phyloP scores from a whole-genome alignment of 2,888 invertebrate species.

The Zaprionus bogoriensis region DNA sequence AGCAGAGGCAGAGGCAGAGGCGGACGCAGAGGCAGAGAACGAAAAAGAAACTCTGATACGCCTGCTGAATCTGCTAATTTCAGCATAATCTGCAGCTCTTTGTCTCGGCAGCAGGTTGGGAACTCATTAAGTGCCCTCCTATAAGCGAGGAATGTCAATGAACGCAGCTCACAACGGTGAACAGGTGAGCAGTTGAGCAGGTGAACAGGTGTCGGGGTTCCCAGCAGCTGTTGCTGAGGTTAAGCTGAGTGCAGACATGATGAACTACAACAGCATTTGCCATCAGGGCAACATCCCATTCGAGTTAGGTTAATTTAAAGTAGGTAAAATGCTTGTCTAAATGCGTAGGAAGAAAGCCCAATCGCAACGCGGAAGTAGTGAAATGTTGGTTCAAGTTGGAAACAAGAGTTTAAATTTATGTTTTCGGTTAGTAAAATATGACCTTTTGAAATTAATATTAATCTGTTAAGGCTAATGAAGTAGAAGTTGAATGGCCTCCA shows the following conservation, averaged over 20 bases:
- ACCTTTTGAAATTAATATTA: too few relatives aligned
- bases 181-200: not conserved
- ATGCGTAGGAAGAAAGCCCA: not conserved
- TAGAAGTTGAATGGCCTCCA: too few relatives aligned
- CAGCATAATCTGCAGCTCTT: slow-evolving; percentile 53
- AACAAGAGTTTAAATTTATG: not conserved
- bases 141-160: slow-evolving; percentile 54
- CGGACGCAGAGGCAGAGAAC: not conserved
- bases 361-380: too few relatives aligned
- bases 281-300: not conserved
- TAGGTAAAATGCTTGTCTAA: not conserved
- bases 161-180: slow-evolving; percentile 35
- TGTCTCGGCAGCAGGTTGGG: slow-evolving; percentile 30
- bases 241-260: not conserved
- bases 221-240: not conserved
- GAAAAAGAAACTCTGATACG: slow-evolving; percentile 50
- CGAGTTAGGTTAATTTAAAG: not conserved
- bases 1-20: not conserved
- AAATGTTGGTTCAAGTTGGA: too few relatives aligned
- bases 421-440: too few relatives aligned
- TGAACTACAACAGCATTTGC: not conserved
- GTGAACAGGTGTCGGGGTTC: slow-evolving; percentile 42
- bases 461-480: too few relatives aligned
- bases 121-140: slow-evolving; percentile 55
- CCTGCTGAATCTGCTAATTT: slow-evolving; percentile 71